These are phyloP conservation scores for Siniperca chuatsi DNA, from an alignment of 2,113 vertebrate species.

Conservation along the genomic window DNA sequence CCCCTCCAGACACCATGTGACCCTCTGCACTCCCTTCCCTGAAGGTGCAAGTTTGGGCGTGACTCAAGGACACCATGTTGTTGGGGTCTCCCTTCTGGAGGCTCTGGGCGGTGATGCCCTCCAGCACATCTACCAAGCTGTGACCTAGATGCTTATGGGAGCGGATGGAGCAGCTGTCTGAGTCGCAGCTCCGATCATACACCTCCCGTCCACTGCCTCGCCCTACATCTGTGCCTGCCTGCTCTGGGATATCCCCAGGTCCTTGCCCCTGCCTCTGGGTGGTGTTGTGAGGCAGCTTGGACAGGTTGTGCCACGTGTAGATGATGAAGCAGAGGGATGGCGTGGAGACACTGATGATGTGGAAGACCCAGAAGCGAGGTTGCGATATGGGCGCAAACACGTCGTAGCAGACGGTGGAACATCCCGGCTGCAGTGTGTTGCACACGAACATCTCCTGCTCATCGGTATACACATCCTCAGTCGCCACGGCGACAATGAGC, in stretches of 20 bases:
- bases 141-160: slow-evolving; percentile 82
- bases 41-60: neutral
- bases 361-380: slow-evolving; percentile 87
- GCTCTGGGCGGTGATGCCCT: slow-evolving; percentile 70
- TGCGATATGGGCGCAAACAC: slow-evolving; percentile 85
- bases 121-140: slow-evolving; percentile 76
- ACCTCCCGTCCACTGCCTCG: slow-evolving; percentile 28
- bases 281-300: slow-evolving; percentile 69
- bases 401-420: slow-evolving; percentile 85
- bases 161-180: slow-evolving; percentile 82
- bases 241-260: fast-evolving
- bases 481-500: slow-evolving; percentile 84
- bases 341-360: slow-evolving; percentile 86
- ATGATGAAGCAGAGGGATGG: slow-evolving; percentile 86
- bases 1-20: slow-evolving; percentile 62
- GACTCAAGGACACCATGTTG: slow-evolving; percentile 27
- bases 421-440: slow-evolving; percentile 85
- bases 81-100: slow-evolving; percentile 70
- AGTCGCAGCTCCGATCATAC: slow-evolving; percentile 74
- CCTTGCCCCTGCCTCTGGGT: slow-evolving; percentile 8
- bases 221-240: neutral
- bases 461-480: slow-evolving; percentile 84
- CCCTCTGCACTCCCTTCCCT: slow-evolving; percentile 15
- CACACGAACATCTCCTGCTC: slow-evolving; percentile 87
- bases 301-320: slow-evolving; percentile 87